These are phyloP conservation scores for Dysidea cf. avara DNA, from an alignment of 37 sponge, comb jelly and placozoan genomes.

Conservation along the genomic window DNA sequence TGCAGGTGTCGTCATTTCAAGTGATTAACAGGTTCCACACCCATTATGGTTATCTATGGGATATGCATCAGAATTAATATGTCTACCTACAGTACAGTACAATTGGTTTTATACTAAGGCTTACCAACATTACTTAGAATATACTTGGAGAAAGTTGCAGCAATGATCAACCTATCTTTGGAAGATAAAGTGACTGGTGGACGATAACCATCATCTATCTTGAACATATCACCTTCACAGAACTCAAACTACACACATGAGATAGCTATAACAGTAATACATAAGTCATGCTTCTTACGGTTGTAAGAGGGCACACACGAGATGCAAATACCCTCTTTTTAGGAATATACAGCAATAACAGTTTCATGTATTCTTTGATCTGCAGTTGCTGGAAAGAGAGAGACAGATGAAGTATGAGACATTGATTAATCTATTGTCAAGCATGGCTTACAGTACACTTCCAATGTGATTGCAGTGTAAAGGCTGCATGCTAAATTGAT, in stretches of 20 bases:
- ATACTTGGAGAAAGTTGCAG: conserved; percentile 69
- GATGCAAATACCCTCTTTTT: conserved; percentile 55
- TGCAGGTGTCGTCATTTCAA: too few relatives aligned
- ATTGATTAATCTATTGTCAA: too few relatives aligned
- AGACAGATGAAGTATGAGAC: too few relatives aligned
- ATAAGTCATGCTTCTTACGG: conserved; percentile 17
- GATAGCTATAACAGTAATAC: neutral
- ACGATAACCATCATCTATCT: conserved; percentile 60
- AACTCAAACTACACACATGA: neutral
- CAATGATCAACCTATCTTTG: conserved; percentile 38
- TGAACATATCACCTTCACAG: conserved; percentile 20
- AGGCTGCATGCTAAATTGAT: too few relatives aligned
- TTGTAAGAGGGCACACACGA: conserved; percentile 73
- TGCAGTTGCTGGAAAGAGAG: conserved; percentile 65
- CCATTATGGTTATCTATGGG: too few relatives aligned
- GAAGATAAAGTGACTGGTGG: conserved; percentile 34
- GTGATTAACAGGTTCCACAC: too few relatives aligned
- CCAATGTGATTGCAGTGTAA: too few relatives aligned
- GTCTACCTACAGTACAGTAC: too few relatives aligned
- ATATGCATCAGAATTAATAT: too few relatives aligned
- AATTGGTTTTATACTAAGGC: conserved; percentile 1
- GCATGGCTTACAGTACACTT: too few relatives aligned
- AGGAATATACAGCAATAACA: conserved; percentile 19
- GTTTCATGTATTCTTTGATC: conserved; percentile 68
- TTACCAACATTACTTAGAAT: conserved; percentile 75